phyloP scores from a whole-genome alignment of 1,140 invertebrate species.

The Bombus cullumanus region DNA sequence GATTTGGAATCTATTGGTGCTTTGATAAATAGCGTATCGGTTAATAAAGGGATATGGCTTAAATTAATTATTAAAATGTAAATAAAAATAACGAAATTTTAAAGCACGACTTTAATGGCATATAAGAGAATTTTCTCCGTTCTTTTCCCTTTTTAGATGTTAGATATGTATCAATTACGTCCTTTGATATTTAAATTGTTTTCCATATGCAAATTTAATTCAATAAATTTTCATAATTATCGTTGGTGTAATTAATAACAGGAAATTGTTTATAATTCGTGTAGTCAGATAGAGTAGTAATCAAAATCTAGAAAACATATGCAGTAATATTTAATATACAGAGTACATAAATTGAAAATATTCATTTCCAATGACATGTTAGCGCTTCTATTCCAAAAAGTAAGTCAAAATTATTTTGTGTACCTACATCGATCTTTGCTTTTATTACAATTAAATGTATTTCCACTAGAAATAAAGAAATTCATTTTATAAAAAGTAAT shows the following conservation, averaged over 20 bases:
- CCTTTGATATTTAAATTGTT: background rate
- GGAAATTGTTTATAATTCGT: background rate
- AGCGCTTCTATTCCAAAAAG: too few species aligned
- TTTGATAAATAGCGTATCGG: background rate
- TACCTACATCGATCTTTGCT: background rate
- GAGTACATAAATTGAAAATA: background rate
- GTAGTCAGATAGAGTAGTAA: background rate
- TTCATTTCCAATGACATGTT: background rate
- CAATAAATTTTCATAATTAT: conserved; percentile 4
- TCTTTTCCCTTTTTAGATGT: background rate
- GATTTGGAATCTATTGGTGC: background rate
- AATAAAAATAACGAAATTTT: background rate
- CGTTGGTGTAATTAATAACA: background rate
- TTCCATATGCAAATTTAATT: background rate
- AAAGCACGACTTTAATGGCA: background rate
- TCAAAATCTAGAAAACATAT: background rate
- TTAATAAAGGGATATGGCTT: background rate
- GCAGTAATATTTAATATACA: background rate
- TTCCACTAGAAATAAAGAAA: background rate
- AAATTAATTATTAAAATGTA: background rate
- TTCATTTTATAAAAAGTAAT: too few species aligned
- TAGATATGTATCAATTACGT: background rate
- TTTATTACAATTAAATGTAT: background rate
- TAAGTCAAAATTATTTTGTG: too few species aligned
- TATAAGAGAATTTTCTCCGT: background rate